phyloP scores from a whole-genome alignment of 2,797 vertebrate genomes.

The Acrocephalus scirpaceus region DNA sequence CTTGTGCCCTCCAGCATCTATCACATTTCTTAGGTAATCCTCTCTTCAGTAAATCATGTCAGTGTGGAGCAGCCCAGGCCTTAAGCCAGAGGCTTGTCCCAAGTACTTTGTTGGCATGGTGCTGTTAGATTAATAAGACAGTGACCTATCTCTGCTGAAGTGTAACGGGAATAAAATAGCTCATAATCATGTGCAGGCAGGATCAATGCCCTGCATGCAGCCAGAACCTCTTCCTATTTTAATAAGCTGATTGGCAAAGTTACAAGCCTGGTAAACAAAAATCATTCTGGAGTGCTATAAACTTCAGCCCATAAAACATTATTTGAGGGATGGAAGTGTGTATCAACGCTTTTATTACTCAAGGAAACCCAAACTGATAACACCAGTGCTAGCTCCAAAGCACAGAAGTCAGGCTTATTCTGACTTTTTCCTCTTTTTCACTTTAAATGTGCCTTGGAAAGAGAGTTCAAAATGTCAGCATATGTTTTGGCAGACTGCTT shows the following conservation, averaged over 20 bases:
- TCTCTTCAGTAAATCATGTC: conserved; percentile 46
- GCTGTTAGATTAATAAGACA: conserved; percentile 66
- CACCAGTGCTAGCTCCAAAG: neutral
- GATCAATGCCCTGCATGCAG: conserved; percentile 67
- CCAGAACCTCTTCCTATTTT: conserved; percentile 68
- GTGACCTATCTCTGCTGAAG: conserved; percentile 65
- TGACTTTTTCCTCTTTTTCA: conserved; percentile 16
- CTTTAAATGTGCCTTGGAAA: neutral
- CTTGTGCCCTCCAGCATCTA: neutral
- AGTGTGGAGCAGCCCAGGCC: conserved; percentile 8
- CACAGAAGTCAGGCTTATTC: conserved; percentile 10
- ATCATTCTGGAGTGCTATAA: conserved; percentile 41
- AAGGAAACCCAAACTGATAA: conserved; percentile 28
- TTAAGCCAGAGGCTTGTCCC: conserved; percentile 35
- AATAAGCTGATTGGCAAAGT: conserved; percentile 74
- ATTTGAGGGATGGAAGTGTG: conserved; percentile 39
- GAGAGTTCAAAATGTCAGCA: neutral
- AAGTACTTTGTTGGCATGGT: conserved; percentile 42
- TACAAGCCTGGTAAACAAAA: conserved; percentile 65
- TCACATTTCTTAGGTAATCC: conserved; percentile 40
- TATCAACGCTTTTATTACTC: conserved; percentile 54
- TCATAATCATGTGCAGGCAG: conserved; percentile 61
- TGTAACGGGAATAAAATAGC: conserved; percentile 72
- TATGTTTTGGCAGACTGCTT: neutral
- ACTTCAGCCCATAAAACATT: conserved; percentile 56